These are phyloP conservation scores for Cariama cristata DNA, from an alignment of 2,113 vertebrate genomes.

Conservation along the genomic window DNA sequence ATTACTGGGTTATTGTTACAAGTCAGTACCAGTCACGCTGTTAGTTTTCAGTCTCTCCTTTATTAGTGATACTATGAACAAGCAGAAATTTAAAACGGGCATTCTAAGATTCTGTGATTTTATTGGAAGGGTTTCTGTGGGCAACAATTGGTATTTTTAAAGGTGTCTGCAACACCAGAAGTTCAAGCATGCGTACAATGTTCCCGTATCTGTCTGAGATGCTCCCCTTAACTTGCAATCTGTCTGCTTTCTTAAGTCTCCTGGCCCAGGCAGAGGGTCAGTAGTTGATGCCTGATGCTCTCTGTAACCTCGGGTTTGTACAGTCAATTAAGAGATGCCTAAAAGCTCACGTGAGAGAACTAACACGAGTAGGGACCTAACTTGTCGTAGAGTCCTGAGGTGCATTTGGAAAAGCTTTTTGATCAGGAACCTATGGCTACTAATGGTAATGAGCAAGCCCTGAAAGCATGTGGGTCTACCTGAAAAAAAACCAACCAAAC, in stretches of 20 bases:
- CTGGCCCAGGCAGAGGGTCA: neutral
- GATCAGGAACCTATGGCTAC: neutral
- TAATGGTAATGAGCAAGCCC: neutral
- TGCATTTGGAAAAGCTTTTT: neutral
- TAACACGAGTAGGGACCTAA: neutral
- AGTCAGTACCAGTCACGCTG: neutral
- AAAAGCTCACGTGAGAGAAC: neutral
- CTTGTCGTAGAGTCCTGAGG: neutral
- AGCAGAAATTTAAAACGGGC: neutral
- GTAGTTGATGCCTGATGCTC: neutral
- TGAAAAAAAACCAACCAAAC: neutral
- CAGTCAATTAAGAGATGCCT: neutral
- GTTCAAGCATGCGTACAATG: neutral
- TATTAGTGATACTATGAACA: neutral
- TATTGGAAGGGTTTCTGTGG: neutral
- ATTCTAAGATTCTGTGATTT: neutral
- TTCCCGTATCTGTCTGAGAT: neutral
- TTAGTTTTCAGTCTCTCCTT: neutral
- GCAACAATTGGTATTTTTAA: neutral
- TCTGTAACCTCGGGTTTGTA: neutral
- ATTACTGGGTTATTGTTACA: neutral
- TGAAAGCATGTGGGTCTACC: neutral
- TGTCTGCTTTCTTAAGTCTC: neutral
- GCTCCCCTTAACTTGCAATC: neutral
- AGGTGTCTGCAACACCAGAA: neutral